A percentile compares a stretch with the other conserved stretches of the same genome.
Conservation (phyloP, 2,113 vertebrate genomes). For the Hemiprocne comata region DNA sequence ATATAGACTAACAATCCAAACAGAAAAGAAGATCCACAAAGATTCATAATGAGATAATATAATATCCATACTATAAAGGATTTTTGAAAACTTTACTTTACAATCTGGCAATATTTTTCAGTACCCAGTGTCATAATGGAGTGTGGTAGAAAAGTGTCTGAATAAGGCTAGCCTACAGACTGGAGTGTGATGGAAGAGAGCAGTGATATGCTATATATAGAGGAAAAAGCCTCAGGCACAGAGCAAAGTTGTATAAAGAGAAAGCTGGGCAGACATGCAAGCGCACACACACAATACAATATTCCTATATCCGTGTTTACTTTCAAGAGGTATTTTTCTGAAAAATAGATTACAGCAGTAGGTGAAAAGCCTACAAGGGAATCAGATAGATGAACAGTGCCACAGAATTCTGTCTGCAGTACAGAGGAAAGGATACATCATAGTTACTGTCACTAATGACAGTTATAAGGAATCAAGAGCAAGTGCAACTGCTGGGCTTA, state of each 20-base stretch:
- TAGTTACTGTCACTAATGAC: conserved; percentile 55
- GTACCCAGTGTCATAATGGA: neutral
- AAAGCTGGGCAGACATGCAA: neutral
- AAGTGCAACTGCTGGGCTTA: conserved; percentile 44
- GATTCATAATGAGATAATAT: neutral
- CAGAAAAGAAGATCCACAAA: neutral
- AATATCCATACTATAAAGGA: neutral
- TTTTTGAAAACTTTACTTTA: neutral
- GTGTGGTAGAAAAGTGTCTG: neutral
- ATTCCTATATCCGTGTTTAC: neutral
- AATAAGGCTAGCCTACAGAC: neutral
- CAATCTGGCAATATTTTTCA: neutral
- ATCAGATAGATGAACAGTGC: conserved; percentile 26
- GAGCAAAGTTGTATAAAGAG: neutral
- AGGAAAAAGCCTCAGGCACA: conserved; percentile 2
- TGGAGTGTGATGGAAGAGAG: neutral
- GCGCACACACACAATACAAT: neutral
- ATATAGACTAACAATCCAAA: neutral
- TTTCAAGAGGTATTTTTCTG: conserved; percentile 39
- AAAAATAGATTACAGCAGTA: conserved; percentile 53
- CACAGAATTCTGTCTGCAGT: conserved; percentile 41
- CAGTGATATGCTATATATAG: neutral
- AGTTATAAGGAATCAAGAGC: conserved; percentile 33
- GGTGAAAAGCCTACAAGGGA: conserved; percentile 61
- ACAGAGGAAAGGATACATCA: conserved; percentile 53